Evolutionary conservation across 2,888 invertebrate genomes (phyloP), one percentile per base, ranked within the genome.

Genomic region (Pollenia griseotomentosa): DNA sequence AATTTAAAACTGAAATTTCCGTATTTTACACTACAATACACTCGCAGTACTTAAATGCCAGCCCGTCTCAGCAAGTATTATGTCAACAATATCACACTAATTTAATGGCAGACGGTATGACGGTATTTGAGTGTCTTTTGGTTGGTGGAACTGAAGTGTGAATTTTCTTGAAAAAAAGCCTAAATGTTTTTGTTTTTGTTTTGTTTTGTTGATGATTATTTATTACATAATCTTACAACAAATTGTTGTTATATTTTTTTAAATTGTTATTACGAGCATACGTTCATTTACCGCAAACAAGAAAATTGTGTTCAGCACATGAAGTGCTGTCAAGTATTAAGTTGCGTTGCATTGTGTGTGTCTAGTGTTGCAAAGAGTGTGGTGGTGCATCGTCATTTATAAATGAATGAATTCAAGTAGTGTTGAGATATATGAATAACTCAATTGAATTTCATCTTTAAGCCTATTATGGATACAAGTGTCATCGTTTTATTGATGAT

Each of bases 181-280:
- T 11, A 53, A 77, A 53, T 77, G n/a, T 59, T 59, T 14, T 33
- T 6, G 4, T 33, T 4, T 5, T 6, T 33, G 33, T 33, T 5
- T 6, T 33, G 33, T 33, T 6, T 33, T 33, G 33, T 19, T 59
- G 55, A 23, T 40, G 19, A 48, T 19, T 51, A 48, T 65, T 65
- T 57, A 57, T 73, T 81, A 57, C 55, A 73, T 46, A 55, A 80
- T 46, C 23, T 81, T 65, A 55, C 19, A 73, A 46, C 33, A 33
- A 33, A 33, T 33, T 33, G 14, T 55, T 61, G 40, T 46, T 63
- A n/a, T 46, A 1, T 16, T 19, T n/a, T 33, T 14, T 48, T 63
- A 42, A 14, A 23, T 19, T 44, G 10, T 46, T 65, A 19, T 44
- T 55, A 14, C 12, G 3, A 68, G 12, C 12, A 33, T 57, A 68